Evolutionary conservation across 1,140 invertebrate genomes (phyloP).

Genomic region (Eurosta solidaginis): DNA sequence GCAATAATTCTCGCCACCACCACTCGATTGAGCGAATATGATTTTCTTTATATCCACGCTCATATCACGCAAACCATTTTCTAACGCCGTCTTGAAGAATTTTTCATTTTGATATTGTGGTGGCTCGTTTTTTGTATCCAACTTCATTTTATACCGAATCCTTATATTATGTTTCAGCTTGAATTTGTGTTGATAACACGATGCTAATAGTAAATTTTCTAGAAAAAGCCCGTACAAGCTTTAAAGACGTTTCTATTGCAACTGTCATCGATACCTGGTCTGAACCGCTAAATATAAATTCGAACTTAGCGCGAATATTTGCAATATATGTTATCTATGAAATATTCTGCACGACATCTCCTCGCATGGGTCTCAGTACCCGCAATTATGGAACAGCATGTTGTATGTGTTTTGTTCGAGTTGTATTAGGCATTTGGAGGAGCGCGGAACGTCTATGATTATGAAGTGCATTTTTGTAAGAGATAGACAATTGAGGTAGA

Average conservation of each 20-base stretch:
- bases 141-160: slow-evolving; percentile 40
- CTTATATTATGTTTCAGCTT: no score
- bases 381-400: background rate
- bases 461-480: background rate
- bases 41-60: slow-evolving; percentile 54
- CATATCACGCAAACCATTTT: slow-evolving; percentile 51
- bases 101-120: slow-evolving; percentile 53
- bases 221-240: background rate
- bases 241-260: background rate
- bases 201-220: background rate
- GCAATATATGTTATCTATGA: background rate
- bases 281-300: slow-evolving; percentile 6
- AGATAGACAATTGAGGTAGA: background rate
- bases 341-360: background rate
- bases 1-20: slow-evolving; percentile 55
- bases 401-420: background rate
- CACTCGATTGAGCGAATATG: slow-evolving; percentile 47
- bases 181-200: background rate
- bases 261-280: background rate
- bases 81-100: slow-evolving; percentile 53
- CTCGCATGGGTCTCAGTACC: background rate
- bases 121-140: slow-evolving; percentile 40
- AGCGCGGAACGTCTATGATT: background rate
- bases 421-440: background rate
- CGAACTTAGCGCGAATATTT: background rate